Percentiles rank a stretch among this genome's conserved stretches.
phyloP scores from a whole-genome alignment of 2,888 invertebrate species.

The Tromatobia lineatoria region DNA sequence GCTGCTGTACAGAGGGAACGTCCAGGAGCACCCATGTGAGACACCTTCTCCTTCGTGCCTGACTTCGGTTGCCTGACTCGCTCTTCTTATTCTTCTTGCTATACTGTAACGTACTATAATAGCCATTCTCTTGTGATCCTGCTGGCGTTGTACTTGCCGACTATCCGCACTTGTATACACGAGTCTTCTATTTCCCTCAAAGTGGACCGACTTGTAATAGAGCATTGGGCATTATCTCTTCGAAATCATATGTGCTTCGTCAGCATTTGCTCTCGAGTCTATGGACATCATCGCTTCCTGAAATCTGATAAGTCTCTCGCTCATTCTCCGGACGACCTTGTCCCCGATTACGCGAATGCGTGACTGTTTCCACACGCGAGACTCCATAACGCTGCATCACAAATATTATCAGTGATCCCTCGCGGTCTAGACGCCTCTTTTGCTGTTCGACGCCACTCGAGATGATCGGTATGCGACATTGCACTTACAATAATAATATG shows the following conservation, averaged over 20 bases:
- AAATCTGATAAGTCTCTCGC: conserved; percentile 50
- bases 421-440: conserved; percentile 59
- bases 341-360: conserved; percentile 51
- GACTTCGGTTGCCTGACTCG: conserved; percentile 44
- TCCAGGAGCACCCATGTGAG: conserved; percentile 85
- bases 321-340: conserved; percentile 42
- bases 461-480: conserved; percentile 43
- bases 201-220: conserved; percentile 23
- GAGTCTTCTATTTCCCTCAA: conserved; percentile 46
- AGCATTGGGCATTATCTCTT: not conserved
- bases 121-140: conserved; percentile 27
- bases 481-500: conserved; percentile 17
- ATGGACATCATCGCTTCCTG: conserved; percentile 46
- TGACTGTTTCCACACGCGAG: conserved; percentile 76
- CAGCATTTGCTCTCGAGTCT: conserved; percentile 24
- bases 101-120: conserved; percentile 29
- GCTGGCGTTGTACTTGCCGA: conserved; percentile 20
- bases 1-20: conserved; percentile 76
- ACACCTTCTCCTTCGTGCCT: conserved; percentile 82
- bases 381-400: conserved; percentile 31
- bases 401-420: conserved; percentile 65
- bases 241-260: conserved; percentile 11
- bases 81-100: conserved; percentile 46
- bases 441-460: conserved; percentile 58
- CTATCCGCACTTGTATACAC: conserved; percentile 69